Percentiles rank a stretch among this genome's conserved stretches.
These are phyloP conservation scores for Acanthosepion esculentum DNA, from an alignment of 2,888 invertebrate genomes.

Conservation along the genomic window DNA sequence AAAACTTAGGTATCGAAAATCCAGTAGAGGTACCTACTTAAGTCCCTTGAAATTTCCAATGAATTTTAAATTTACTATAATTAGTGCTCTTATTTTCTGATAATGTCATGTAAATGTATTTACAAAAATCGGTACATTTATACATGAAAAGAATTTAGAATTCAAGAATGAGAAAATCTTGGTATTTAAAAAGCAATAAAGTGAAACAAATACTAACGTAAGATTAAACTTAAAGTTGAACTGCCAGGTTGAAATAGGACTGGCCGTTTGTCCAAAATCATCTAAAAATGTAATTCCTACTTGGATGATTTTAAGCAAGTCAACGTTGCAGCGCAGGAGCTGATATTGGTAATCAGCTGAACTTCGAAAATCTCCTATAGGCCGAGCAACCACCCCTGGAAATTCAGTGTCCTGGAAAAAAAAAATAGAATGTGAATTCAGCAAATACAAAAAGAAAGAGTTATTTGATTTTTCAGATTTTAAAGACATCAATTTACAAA, in stretches of 20 bases:
- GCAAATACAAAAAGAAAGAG: neutral
- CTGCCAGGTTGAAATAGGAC: conserved; percentile 90
- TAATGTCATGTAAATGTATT: too few species aligned
- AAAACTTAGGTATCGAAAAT: too few species aligned
- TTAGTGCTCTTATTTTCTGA: too few species aligned
- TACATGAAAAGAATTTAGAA: too few species aligned
- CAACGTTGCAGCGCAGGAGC: conserved; percentile 95
- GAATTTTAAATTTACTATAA: too few species aligned
- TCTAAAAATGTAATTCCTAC: conserved; percentile 94
- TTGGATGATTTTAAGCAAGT: conserved; percentile 96
- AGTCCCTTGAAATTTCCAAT: too few species aligned
- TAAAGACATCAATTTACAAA: too few species aligned
- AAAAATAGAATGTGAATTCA: neutral
- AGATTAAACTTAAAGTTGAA: conserved; percentile 99
- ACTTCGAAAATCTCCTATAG: conserved; percentile 84
- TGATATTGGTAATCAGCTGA: conserved; percentile 83
- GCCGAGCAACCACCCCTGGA: conserved; percentile 96
- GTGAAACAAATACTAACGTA: conserved; percentile 74
- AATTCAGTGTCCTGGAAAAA: conserved; percentile 91
- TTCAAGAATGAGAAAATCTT: too few species aligned
- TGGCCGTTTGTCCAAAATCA: conserved; percentile 95
- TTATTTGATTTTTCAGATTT: neutral
- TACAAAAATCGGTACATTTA: too few species aligned
- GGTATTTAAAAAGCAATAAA: too few species aligned
- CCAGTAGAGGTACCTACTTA: too few species aligned